phyloP scores from a whole-genome alignment of 2,113 vertebrate species.

The human region DNA sequence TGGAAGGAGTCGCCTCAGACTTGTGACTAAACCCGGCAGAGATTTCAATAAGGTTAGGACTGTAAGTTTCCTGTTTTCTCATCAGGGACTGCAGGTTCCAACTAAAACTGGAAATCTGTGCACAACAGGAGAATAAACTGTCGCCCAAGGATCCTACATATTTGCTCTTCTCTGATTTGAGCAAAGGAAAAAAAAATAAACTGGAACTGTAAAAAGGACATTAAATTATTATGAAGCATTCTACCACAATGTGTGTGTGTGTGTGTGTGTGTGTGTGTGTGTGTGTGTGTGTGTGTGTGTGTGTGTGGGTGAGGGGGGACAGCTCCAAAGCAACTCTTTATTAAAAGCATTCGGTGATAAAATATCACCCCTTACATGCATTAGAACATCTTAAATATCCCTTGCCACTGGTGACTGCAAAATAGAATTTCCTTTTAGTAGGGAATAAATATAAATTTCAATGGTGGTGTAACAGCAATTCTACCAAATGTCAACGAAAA shows the following conservation, averaged over 20 bases:
- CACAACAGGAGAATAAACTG: conserved; percentile 9
- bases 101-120: conserved; percentile 62
- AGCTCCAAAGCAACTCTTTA: conserved; percentile 42
- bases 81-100: conserved; percentile 50
- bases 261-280: background rate
- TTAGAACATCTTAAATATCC: conserved; percentile 66
- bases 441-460: conserved; percentile 84
- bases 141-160: background rate
- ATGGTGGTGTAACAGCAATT: conserved; percentile 79
- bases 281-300: no score
- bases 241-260: background rate
- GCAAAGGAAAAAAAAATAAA: conserved; percentile 31
- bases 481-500: conserved; percentile 80
- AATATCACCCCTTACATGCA: background rate
- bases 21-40: conserved; percentile 69
- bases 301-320: background rate
- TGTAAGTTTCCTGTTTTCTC: conserved; percentile 68
- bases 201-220: conserved; percentile 39
- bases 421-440: conserved; percentile 80
- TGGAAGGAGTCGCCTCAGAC: conserved; percentile 77
- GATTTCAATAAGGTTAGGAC: conserved; percentile 77
- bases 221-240: conserved; percentile 56
- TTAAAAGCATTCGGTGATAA: conserved; percentile 48
- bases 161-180: background rate
- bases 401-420: conserved; percentile 72